phyloP scores from a whole-genome alignment of 2,113 vertebrate species.

The Lophochroa leadbeateri region DNA sequence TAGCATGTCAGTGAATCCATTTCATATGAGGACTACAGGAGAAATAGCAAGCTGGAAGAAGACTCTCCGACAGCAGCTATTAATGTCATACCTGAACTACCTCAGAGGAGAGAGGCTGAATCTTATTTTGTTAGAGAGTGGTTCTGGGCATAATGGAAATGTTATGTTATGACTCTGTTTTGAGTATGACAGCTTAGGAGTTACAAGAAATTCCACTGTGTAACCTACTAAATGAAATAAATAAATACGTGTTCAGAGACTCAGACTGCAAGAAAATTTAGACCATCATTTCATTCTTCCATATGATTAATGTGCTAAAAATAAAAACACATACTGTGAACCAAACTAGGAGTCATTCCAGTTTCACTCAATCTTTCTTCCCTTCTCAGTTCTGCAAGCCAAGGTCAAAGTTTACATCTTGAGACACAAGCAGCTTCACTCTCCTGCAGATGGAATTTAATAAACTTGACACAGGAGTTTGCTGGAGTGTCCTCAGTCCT shows the following conservation, averaged over 20 bases:
- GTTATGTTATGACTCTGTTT: not conserved
- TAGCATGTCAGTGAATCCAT: not conserved
- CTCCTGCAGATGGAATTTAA: not conserved
- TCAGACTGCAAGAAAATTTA: not conserved
- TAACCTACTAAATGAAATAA: slow-evolving; percentile 19
- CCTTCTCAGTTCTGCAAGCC: not conserved
- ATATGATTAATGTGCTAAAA: slow-evolving; percentile 10
- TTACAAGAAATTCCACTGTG: not conserved
- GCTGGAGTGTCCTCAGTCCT: not conserved
- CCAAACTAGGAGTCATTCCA: not conserved
- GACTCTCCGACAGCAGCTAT: not conserved
- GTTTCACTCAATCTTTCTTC: not conserved
- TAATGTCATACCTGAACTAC: not conserved
- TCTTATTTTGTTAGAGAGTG: not conserved
- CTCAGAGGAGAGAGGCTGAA: not conserved
- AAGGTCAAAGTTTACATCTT: not conserved
- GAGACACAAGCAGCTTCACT: not conserved
- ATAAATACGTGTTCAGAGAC: not conserved
- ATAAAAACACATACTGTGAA: not conserved
- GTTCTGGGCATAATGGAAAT: slow-evolving; percentile 23
- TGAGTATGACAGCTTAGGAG: slow-evolving; percentile 9
- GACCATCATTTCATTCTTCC: not conserved
- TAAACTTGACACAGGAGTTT: not conserved
- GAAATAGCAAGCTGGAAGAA: not conserved
- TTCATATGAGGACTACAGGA: not conserved